Percentiles rank a stretch among this genome's conserved stretches.
Conservation (phyloP, 1,140 invertebrate species). For the Scaptodrosophila lebanonensis region DNA sequence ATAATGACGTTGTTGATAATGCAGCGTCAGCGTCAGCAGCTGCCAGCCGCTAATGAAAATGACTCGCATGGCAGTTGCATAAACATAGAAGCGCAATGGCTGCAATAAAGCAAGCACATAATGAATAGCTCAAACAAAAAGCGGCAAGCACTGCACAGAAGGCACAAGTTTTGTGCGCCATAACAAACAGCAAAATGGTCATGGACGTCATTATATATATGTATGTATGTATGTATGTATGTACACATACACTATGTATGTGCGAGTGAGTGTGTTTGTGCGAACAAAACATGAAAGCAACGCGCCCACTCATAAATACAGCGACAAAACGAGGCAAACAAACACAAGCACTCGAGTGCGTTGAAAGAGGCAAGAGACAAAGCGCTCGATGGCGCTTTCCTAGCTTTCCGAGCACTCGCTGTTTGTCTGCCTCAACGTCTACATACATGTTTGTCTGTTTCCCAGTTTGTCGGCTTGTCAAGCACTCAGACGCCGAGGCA, state of each 20-base stretch:
- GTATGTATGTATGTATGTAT: too few species aligned
- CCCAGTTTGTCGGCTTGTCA: constrained; percentile 7
- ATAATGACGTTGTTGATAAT: constrained; percentile 50
- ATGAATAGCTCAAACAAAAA: constrained; percentile 16
- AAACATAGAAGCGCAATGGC: constrained; percentile 47
- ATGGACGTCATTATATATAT: too few species aligned
- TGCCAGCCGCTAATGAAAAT: constrained; percentile 64
- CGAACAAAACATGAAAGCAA: constrained; percentile 62
- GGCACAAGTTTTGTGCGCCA: constrained; percentile 13
- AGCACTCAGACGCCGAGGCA: constrained; percentile 52
- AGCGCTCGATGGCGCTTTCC: constrained; percentile 24
- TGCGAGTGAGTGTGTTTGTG: constrained; percentile 30
- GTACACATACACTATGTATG: too few species aligned
- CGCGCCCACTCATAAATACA: constrained; percentile 55
- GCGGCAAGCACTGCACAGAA: constrained; percentile 12
- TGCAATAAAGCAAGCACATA: constrained; percentile 20
- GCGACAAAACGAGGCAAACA: constrained; percentile 18
- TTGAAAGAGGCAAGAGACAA: constrained; percentile 20
- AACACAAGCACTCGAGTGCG: constrained; percentile 35
- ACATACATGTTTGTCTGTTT: constrained; percentile 7
- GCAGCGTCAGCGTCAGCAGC: constrained; percentile 38
- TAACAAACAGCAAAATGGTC: constrained; percentile 13
- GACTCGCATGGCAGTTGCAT: constrained; percentile 30
- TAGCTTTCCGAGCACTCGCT: constrained; percentile 4
- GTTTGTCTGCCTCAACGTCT: constrained; percentile 19